phyloP scores from a whole-genome alignment of 2,888 invertebrate species.

The Acronicta alni region DNA sequence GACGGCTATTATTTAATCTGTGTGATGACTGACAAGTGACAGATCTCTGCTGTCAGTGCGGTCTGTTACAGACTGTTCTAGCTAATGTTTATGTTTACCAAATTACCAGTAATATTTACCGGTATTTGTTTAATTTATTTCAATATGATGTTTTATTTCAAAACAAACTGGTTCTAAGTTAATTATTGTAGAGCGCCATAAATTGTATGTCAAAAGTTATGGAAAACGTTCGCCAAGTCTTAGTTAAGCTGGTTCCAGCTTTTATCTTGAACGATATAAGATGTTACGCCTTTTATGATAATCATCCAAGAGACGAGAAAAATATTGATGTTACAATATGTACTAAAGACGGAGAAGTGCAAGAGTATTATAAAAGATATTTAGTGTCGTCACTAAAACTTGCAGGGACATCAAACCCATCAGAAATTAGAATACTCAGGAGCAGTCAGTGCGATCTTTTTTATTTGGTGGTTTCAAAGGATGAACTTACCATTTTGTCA shows the following conservation, averaged over 20 bases:
- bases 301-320: constrained; percentile 72
- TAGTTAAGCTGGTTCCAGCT: constrained; percentile 70
- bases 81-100: too few relatives aligned
- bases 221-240: constrained; percentile 64
- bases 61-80: too few relatives aligned
- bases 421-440: constrained; percentile 70
- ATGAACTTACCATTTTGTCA: constrained; percentile 71
- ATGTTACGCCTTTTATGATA: constrained; percentile 78
- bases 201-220: constrained; percentile 47
- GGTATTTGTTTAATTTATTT: too few relatives aligned
- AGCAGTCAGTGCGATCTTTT: constrained; percentile 72
- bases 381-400: constrained; percentile 64
- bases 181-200: too few relatives aligned
- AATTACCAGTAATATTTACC: too few relatives aligned
- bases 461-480: constrained; percentile 68
- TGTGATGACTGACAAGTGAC: too few relatives aligned
- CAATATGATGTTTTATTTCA: too few relatives aligned
- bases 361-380: constrained; percentile 74
- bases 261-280: constrained; percentile 66
- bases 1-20: too few relatives aligned
- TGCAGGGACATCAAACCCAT: constrained; percentile 41
- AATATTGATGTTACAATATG: constrained; percentile 74
- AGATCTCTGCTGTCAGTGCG: too few relatives aligned
- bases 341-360: constrained; percentile 71
- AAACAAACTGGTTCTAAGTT: too few relatives aligned